These are phyloP conservation scores for Eptatretus burgeri DNA, from an alignment of 2,113 vertebrate genomes.

Conservation along the genomic window DNA sequence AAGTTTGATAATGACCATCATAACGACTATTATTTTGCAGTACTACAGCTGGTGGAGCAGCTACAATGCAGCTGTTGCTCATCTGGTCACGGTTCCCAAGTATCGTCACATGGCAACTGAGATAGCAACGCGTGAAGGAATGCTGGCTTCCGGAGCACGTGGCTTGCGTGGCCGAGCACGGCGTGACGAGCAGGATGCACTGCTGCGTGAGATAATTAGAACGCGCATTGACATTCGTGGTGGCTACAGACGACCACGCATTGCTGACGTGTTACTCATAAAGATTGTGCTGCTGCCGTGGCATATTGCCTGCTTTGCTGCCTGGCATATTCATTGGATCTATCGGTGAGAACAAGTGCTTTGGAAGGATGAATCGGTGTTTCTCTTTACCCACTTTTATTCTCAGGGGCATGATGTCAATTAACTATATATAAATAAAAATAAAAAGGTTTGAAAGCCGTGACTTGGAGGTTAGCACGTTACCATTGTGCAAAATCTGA, in stretches of 20 bases:
- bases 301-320: constrained; percentile 32
- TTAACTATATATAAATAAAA: too few species aligned
- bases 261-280: constrained; percentile 61
- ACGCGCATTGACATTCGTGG: constrained; percentile 95
- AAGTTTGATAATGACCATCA: neutral
- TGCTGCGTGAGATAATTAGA: constrained; percentile 83
- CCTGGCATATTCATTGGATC: constrained; percentile 50
- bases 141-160: constrained; percentile 70
- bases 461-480: too few species aligned
- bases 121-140: constrained; percentile 67
- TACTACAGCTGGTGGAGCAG: constrained; percentile 96
- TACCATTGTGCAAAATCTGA: too few species aligned
- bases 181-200: constrained; percentile 66
- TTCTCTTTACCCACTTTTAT: too few species aligned
- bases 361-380: too few species aligned
- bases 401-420: too few species aligned
- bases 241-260: constrained; percentile 69
- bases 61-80: constrained; percentile 82
- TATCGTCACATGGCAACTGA: constrained; percentile 75
- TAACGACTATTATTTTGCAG: constrained; percentile 20
- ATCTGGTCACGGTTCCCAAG: constrained; percentile 63
- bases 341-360: constrained; percentile 21
- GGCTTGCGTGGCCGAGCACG: constrained; percentile 70
- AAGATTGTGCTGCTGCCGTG: constrained; percentile 52
- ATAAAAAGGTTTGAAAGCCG: too few species aligned